A percentile compares a stretch with the other conserved stretches of the same genome.
These are phyloP conservation scores for Alfaro cultratus DNA, from an alignment of 2,797 vertebrate genomes.

Conservation along the genomic window DNA sequence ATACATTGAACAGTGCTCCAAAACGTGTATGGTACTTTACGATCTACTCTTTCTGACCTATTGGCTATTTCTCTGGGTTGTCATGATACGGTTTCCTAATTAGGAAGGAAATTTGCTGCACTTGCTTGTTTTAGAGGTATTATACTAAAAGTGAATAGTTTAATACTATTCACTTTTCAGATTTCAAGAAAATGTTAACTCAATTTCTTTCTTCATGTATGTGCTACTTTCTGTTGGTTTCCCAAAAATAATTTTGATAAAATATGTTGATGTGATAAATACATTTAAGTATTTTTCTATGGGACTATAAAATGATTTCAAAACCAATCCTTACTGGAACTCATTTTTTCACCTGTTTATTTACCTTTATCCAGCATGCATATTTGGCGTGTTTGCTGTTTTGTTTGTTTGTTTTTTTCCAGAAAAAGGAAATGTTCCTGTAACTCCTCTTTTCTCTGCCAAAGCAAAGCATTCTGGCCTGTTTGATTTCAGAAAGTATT, in stretches of 20 bases:
- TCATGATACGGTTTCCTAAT: neutral
- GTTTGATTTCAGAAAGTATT: constrained; percentile 45
- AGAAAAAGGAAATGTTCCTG: constrained; percentile 58
- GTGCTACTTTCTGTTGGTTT: neutral
- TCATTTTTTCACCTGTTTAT: neutral
- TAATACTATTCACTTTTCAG: neutral
- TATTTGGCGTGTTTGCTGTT: constrained; percentile 37
- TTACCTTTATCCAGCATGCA: constrained; percentile 34
- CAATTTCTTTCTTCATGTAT: neutral
- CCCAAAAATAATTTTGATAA: neutral
- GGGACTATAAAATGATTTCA: neutral
- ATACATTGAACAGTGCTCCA: neutral
- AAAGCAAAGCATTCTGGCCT: constrained; percentile 25
- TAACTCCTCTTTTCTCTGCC: constrained; percentile 44
- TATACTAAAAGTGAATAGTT: neutral
- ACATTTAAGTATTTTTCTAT: neutral
- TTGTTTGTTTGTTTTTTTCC: constrained; percentile 24
- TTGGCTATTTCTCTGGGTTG: neutral
- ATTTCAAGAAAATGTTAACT: neutral
- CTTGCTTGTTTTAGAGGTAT: too few species aligned
- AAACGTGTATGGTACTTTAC: neutral
- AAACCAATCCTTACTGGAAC: neutral
- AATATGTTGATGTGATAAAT: neutral
- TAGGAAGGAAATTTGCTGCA: neutral
- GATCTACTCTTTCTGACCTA: neutral